Conservation (phyloP, 2,888 invertebrate genomes). For the Protonemura montana region DNA sequence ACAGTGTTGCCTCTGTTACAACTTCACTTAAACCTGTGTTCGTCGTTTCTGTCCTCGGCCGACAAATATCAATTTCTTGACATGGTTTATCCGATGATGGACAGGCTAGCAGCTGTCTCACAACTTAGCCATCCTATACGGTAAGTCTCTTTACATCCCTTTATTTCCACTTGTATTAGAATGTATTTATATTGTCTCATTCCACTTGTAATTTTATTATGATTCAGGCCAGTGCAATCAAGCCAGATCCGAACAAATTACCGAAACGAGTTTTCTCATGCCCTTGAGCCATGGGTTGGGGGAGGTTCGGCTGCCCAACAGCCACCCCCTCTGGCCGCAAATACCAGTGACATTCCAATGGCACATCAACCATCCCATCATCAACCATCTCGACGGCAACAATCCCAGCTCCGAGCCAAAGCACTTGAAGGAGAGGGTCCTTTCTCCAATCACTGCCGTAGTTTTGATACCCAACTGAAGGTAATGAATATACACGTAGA, state of each 20-base stretch:
- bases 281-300: slow-evolving; percentile 69
- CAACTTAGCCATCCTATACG: slow-evolving; percentile 69
- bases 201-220: background rate
- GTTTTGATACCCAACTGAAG: slow-evolving; percentile 55
- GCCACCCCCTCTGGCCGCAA: slow-evolving; percentile 45
- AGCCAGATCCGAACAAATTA: slow-evolving; percentile 67
- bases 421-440: slow-evolving; percentile 65
- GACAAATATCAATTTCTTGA: slow-evolving; percentile 79
- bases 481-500: slow-evolving; percentile 48
- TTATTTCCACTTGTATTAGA: background rate
- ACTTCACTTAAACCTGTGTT: slow-evolving; percentile 73
- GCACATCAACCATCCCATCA: slow-evolving; percentile 47
- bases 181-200: background rate
- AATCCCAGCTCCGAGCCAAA: slow-evolving; percentile 56
- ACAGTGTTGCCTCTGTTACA: slow-evolving; percentile 74
- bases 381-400: slow-evolving; percentile 53
- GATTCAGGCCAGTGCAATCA: slow-evolving; percentile 62
- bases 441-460: slow-evolving; percentile 69
- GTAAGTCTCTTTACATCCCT: slow-evolving; percentile 54
- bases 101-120: slow-evolving; percentile 70
- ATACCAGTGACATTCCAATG: slow-evolving; percentile 32
- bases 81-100: slow-evolving; percentile 71
- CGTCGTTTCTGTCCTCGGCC: slow-evolving; percentile 74
- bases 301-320: slow-evolving; percentile 50
- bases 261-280: slow-evolving; percentile 69